Evolutionary conservation across 2,797 vertebrate species (phyloP).

Genomic region (Hybognathus amarus): DNA sequence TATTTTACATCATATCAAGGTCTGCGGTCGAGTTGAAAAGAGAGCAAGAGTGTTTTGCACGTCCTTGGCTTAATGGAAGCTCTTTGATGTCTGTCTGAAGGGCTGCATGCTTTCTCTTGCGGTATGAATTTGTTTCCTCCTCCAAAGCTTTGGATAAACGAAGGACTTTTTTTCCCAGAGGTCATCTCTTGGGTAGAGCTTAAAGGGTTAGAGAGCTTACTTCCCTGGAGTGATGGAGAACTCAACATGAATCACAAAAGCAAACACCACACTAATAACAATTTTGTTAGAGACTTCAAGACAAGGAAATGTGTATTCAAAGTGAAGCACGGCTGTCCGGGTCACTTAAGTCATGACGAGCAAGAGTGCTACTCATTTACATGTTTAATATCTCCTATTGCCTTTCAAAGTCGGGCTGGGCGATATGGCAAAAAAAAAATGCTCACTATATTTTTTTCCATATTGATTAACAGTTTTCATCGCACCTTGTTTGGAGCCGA

Average conservation of each 20-base stretch:
- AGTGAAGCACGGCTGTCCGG: neutral
- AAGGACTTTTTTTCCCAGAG: conserved; percentile 19
- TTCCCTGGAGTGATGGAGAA: conserved; percentile 50
- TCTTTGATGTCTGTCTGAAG: conserved; percentile 54
- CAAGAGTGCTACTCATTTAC: neutral
- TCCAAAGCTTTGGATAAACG: conserved; percentile 51
- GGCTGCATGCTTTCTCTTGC: conserved; percentile 25
- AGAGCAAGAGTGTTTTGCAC: conserved; percentile 38
- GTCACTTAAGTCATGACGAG: neutral
- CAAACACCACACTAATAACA: conserved; percentile 41
- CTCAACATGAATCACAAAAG: conserved; percentile 56
- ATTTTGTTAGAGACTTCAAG: conserved; percentile 1
- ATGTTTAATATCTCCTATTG: neutral
- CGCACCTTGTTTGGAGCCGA: neutral
- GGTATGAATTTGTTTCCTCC: conserved; percentile 46
- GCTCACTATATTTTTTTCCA: neutral
- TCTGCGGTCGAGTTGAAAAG: conserved; percentile 32
- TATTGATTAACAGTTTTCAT: neutral
- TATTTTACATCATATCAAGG: conserved; percentile 44
- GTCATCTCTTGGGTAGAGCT: conserved; percentile 29
- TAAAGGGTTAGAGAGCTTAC: conserved; percentile 34
- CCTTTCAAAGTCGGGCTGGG: neutral
- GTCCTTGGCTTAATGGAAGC: conserved; percentile 28
- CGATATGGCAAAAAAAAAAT: neutral
- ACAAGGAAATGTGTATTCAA: conserved; percentile 10